Evolutionary conservation across 2,113 vertebrate species (phyloP), one percentile per base, ranked within the genome.

Genomic region (Carettochelys insculpta): DNA sequence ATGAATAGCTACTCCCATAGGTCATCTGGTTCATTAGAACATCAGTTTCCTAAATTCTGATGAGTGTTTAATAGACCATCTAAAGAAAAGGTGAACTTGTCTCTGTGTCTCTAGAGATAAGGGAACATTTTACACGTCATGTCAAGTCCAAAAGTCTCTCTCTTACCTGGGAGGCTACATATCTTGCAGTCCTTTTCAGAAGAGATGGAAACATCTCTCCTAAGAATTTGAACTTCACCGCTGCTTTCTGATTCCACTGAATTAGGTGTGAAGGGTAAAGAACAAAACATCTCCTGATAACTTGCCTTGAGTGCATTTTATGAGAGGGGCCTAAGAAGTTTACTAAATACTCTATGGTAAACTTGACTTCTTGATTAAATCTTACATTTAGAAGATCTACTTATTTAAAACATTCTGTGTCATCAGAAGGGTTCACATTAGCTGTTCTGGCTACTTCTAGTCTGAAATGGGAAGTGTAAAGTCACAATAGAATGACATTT

Each of bases 341-440:
- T 50, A 27, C 54, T 71, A 61, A 3, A 45, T 43, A 24, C 5
- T 19, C 6, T 73, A 38, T 9, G 71, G 27, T 10, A 13, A 52
- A 0, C 6, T 2, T 3, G 3, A 34, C 8, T 2, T 20, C 52
- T 45, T 29, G 14, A 5, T 54, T 77, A 14, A n/a, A 77, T 24
- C 0, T 71, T 82, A 25, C 11, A 51, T 45, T 10, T 47, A 13
- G 45, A 83, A 45, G 71, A 13, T 22, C 27, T 53, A 5, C 4
- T 8, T 77, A 56, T 31, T 50, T 82, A 20, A 82, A 89, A 20
- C 2, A 7, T 17, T 68, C 38, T 3, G 79, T 54, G 9, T 65
- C 56, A 56, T 56, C 8, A 38, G 45, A 73, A 73, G 48, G 54
- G 22, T 43, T 2, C 5, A 27, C 24, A 24, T 73, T 75, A 84